A percentile compares a stretch with the other conserved stretches of the same genome.
These are phyloP conservation scores for Myopa tessellatipennis DNA, from an alignment of 2,888 invertebrate genomes.

Conservation along the genomic window DNA sequence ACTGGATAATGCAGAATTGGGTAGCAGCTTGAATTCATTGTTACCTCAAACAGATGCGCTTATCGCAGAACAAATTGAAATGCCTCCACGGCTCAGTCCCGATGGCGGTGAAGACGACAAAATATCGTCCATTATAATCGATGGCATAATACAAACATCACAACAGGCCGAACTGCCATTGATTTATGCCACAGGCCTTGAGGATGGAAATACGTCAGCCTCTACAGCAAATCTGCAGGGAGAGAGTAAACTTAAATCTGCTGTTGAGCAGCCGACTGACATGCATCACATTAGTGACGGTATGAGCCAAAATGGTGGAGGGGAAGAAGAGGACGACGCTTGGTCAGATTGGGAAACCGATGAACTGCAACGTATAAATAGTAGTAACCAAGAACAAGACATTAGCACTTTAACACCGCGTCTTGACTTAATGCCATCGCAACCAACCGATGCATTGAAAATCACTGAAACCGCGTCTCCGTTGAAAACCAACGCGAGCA, in stretches of 20 bases:
- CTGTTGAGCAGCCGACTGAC: neutral
- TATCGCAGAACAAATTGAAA: conserved; percentile 57
- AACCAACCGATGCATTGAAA: conserved; percentile 41
- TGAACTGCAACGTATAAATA: conserved; percentile 55
- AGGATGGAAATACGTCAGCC: neutral
- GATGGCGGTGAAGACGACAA: conserved; percentile 83
- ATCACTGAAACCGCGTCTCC: conserved; percentile 41
- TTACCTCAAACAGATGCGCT: conserved; percentile 52
- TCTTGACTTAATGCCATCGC: conserved; percentile 47
- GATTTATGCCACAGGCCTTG: neutral
- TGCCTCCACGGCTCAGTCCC: conserved; percentile 83
- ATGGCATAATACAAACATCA: conserved; percentile 10
- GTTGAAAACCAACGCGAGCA: conserved; percentile 56
- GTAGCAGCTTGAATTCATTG: conserved; percentile 52
- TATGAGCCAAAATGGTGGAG: conserved; percentile 14
- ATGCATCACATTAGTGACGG: neutral
- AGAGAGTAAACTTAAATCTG: neutral
- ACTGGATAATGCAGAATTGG: conserved; percentile 55
- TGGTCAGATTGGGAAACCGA: conserved; percentile 87
- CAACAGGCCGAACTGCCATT: neutral
- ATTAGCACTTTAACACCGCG: conserved; percentile 39
- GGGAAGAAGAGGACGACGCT: conserved; percentile 73
- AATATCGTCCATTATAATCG: conserved; percentile 40
- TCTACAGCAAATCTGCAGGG: neutral
- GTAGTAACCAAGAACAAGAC: neutral